Evolutionary conservation across 2,797 vertebrate genomes (phyloP), one percentile per base, ranked within the genome.

Genomic region (Euthynnus affinis): DNA sequence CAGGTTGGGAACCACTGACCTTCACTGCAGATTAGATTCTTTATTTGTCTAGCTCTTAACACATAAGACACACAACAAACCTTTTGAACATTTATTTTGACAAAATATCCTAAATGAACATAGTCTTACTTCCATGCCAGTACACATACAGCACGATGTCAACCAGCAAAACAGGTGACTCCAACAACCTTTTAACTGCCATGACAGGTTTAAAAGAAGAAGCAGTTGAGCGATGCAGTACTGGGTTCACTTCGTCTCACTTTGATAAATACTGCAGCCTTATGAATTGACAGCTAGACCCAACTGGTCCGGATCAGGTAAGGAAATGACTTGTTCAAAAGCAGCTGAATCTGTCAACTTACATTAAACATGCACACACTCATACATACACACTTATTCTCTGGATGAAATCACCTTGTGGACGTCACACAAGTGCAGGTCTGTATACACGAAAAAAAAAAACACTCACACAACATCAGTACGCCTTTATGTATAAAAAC

Each of bases 41-140:
- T n/a, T 34, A 0, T 48, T 8, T 57, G 15, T 61, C 4, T 5
- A 10, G 27, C 34, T 69, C 14, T 52, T 22, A 34, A 42, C 29
- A 49, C 25, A 61, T 58, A 5, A 64, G 20, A 25, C 10, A n/a
- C 12, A 73, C 9, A 62, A 51, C n/a, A 29, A 53, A 68, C 37
- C 4, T 27, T 83, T 61, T 70, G 1, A 81, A 81, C 17, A 56
- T 83, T 93, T 92, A 90, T 88, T 92, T 89, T 78, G 71, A 69
- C 79, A 91, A 93, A 92, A 88, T 79, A 87, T 81, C 64, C 71
- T 53, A 87, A 81, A 25, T 40, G 37, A 84, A 74, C 66, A 70
- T 61, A 59, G 20, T 67, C 34, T 73, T 48, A 27, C 25, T 80
- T 85, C 46, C 29, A 76, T 60, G 32, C 49, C 15, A 67, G 53